Evolutionary conservation across 1,140 invertebrate genomes (phyloP).

Genomic region (Spodoptera litura): DNA sequence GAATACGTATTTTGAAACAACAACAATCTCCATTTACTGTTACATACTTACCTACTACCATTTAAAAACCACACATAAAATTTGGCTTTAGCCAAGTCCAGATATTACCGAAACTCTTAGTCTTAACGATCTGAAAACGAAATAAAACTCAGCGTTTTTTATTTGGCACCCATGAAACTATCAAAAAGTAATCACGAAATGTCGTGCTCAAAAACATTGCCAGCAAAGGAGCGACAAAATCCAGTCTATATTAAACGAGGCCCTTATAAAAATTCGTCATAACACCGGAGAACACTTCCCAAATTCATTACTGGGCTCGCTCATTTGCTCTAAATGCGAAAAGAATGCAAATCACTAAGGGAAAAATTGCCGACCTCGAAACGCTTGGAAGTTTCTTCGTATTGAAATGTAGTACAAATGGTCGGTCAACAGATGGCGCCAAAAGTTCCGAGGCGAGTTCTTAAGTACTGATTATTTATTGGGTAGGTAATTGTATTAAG

Average conservation of each 20-base stretch:
- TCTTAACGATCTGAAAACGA: slow-evolving; percentile 9
- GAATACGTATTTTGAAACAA: too few species aligned
- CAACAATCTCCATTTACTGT: too few species aligned
- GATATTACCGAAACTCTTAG: background rate
- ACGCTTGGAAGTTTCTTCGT: slow-evolving; percentile 47
- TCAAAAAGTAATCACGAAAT: slow-evolving; percentile 43
- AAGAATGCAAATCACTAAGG: slow-evolving; percentile 44
- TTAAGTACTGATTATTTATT: slow-evolving; percentile 27
- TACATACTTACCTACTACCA: too few species aligned
- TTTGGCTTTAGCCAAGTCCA: too few species aligned
- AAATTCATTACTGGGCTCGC: slow-evolving; percentile 40
- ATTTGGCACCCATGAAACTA: slow-evolving; percentile 28
- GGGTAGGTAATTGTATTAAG: slow-evolving; percentile 12
- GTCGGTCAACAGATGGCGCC: slow-evolving; percentile 55
- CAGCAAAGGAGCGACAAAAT: background rate
- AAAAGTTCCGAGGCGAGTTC: slow-evolving; percentile 2
- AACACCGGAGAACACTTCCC: slow-evolving; percentile 32
- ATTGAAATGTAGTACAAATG: slow-evolving; percentile 55
- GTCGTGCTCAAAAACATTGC: slow-evolving; percentile 14
- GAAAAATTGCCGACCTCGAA: slow-evolving; percentile 39
- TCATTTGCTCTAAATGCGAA: slow-evolving; percentile 43
- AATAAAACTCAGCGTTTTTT: background rate
- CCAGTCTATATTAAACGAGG: slow-evolving; percentile 38
- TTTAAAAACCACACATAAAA: too few species aligned
- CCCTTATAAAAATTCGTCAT: slow-evolving; percentile 40